A percentile compares a stretch with the other conserved stretches of the same genome.
Conservation (phyloP, 2,888 invertebrate species). For the Aphrophora alni region DNA sequence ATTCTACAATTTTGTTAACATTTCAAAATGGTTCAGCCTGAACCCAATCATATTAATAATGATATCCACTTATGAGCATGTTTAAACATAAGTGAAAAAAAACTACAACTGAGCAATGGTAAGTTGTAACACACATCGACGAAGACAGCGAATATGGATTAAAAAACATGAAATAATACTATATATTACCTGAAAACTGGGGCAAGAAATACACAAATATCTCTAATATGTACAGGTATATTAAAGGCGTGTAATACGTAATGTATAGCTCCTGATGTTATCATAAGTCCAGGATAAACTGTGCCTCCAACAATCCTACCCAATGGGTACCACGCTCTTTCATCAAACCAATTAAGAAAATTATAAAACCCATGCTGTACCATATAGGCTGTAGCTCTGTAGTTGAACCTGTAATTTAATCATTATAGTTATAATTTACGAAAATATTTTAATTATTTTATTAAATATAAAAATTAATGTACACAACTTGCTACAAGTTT, state of each 20-base stretch:
- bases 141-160: too few relatives aligned
- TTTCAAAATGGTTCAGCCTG: too few relatives aligned
- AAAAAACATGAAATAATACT: neutral
- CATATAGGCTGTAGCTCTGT: conserved; percentile 98
- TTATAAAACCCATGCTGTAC: conserved; percentile 99
- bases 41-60: too few relatives aligned
- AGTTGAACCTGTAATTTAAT: conserved; percentile 86
- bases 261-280: conserved; percentile 97
- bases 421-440: too few relatives aligned
- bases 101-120: too few relatives aligned
- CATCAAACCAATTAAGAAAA: conserved; percentile 99
- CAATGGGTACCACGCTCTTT: conserved; percentile 98
- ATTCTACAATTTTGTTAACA: too few relatives aligned
- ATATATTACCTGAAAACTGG: conserved; percentile 85
- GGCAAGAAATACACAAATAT: conserved; percentile 98
- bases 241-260: conserved; percentile 89
- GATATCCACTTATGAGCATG: too few relatives aligned
- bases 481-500: too few relatives aligned
- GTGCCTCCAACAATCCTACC: conserved; percentile 99
- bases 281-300: conserved; percentile 98
- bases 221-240: conserved; percentile 97
- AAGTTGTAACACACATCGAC: too few relatives aligned
- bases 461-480: too few relatives aligned
- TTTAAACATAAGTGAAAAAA: too few relatives aligned
- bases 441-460: too few relatives aligned